A percentile compares a stretch with the other conserved stretches of the same genome.
Evolutionary conservation across 2,797 vertebrate genomes (phyloP).

Genomic region (Catharus ustulatus): DNA sequence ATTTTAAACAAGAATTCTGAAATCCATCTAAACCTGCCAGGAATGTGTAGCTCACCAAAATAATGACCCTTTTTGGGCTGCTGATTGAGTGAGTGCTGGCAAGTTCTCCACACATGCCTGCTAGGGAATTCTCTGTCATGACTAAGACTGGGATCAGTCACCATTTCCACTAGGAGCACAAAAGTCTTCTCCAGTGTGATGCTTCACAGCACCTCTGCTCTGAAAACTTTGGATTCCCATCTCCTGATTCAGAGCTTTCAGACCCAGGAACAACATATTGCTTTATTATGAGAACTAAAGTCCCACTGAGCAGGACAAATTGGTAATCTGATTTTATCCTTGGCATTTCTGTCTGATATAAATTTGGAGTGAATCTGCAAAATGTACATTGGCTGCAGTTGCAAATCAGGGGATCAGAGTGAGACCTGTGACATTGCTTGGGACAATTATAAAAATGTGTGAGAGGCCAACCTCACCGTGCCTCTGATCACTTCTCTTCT

Average conservation of each 20-base stretch:
- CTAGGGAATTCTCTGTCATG: neutral
- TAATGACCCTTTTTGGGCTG: neutral
- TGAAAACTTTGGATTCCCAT: neutral
- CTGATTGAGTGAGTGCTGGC: neutral
- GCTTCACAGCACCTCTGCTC: neutral
- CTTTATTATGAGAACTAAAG: neutral
- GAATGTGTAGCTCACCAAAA: neutral
- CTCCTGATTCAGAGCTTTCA: neutral
- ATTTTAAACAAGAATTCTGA: neutral
- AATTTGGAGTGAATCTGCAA: neutral
- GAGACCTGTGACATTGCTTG: neutral
- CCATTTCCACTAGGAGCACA: neutral
- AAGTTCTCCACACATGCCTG: neutral
- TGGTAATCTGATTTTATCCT: neutral
- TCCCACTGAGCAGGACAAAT: neutral
- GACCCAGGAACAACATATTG: neutral
- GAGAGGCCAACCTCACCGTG: neutral
- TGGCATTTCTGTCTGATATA: neutral
- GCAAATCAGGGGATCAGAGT: neutral
- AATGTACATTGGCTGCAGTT: fast-evolving
- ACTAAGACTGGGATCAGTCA: neutral
- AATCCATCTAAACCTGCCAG: neutral
- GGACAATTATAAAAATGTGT: fast-evolving
- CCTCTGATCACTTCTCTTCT: neutral
- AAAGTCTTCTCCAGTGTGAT: neutral